phyloP scores from a whole-genome alignment of 2,888 invertebrate species.

The Sthenelais limicola region DNA sequence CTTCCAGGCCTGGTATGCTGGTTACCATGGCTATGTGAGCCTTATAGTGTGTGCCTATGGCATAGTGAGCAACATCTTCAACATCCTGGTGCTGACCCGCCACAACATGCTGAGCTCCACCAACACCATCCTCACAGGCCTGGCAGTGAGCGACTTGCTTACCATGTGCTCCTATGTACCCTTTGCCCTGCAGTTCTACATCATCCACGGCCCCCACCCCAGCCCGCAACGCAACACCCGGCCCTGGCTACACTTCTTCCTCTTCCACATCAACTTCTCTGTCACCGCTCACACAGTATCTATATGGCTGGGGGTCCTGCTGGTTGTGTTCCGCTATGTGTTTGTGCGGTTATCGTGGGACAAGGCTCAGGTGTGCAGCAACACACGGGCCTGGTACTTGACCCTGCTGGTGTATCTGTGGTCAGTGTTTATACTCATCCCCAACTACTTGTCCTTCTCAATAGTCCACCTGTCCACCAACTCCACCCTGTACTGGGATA shows the following conservation, averaged over 20 bases:
- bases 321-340: conserved; percentile 90
- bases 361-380: conserved; percentile 74
- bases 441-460: conserved; percentile 31
- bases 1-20: conserved; percentile 60
- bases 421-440: conserved; percentile 28
- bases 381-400: conserved; percentile 5
- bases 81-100: conserved; percentile 87
- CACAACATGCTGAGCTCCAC: conserved; percentile 91
- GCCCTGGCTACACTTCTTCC: conserved; percentile 71
- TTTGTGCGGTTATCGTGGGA: conserved; percentile 82
- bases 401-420: conserved; percentile 19
- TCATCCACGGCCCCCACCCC: conserved; percentile 55
- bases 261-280: conserved; percentile 89
- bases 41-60: conserved; percentile 91
- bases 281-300: conserved; percentile 92
- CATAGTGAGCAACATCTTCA: conserved; percentile 91
- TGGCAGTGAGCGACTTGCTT: conserved; percentile 91
- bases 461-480: conserved; percentile 9
- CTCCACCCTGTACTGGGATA: conserved; percentile 22
- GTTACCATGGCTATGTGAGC: conserved; percentile 87
- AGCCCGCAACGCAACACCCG: conserved; percentile 63
- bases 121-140: conserved; percentile 86
- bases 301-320: conserved; percentile 91
- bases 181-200: conserved; percentile 81
- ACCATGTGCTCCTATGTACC: conserved; percentile 93